A percentile compares a stretch with the other conserved stretches of the same genome.
These are phyloP conservation scores for Temnothorax curvispinosus DNA, from an alignment of 1,140 invertebrate species.

Conservation along the genomic window DNA sequence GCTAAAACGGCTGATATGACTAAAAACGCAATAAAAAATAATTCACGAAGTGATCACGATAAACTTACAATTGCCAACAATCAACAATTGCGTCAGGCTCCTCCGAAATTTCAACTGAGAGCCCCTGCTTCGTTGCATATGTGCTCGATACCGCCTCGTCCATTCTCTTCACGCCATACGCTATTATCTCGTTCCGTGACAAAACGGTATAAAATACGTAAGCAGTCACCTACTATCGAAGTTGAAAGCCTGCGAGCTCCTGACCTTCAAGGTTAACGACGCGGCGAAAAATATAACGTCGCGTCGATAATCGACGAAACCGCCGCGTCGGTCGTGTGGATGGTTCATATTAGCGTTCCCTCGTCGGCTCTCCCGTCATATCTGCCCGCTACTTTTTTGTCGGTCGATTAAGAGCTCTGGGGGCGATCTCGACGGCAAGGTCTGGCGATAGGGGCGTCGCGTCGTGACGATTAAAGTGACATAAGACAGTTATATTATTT, in stretches of 20 bases:
- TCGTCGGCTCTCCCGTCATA: not conserved
- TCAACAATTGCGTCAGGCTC: not conserved
- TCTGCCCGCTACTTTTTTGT: slow-evolving; percentile 41
- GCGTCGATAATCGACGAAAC: slow-evolving; percentile 47
- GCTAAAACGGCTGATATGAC: no score
- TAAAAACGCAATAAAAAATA: not conserved
- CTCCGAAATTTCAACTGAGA: not conserved
- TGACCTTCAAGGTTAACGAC: slow-evolving; percentile 64
- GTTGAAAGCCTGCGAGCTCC: slow-evolving; percentile 29
- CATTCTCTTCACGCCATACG: slow-evolving; percentile 1
- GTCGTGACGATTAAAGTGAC: slow-evolving; percentile 30
- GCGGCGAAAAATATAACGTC: slow-evolving; percentile 48
- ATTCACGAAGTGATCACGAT: not conserved
- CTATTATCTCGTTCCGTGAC: slow-evolving; percentile 63
- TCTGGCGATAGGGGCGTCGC: slow-evolving; percentile 23
- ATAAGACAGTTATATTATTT: slow-evolving; percentile 49
- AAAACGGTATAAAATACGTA: slow-evolving; percentile 55
- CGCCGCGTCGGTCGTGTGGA: not conserved
- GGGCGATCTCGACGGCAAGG: slow-evolving; percentile 3
- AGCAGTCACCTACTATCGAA: slow-evolving; percentile 55
- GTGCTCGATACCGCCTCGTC: not conserved
- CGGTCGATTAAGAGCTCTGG: slow-evolving; percentile 59
- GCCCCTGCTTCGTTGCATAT: not conserved
- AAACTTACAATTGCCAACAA: not conserved
- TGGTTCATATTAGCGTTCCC: slow-evolving; percentile 50